Base-by-base conservation (phyloP, 2,888 invertebrate species). In the Tetragonisca angustula region DNA sequence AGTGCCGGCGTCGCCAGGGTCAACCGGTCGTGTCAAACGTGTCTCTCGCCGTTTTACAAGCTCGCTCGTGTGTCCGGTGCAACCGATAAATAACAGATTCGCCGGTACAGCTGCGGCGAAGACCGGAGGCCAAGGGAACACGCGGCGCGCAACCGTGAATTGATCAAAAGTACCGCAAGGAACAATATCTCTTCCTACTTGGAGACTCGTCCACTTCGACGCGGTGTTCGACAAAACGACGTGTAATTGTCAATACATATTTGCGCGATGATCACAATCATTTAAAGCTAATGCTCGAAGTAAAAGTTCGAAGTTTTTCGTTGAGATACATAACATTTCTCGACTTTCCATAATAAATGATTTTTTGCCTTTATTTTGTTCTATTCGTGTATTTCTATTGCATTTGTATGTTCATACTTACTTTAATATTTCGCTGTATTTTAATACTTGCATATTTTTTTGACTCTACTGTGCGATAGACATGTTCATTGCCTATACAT, bases 31-130 rank as follows among this genome's bases (percentile, higher is more conserved):
- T 76, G 86, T 85, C 83, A 75, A 65, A 76, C 72, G 83, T 56
- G 77, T 67, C 65, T 67, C 61, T 56, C 36, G 76, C 80, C 62
- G 43, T 71, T 64, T 62, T n/a, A 68, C 84, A 81, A 81, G 79
- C 79, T 74, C 84, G 73, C 36, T 54, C 24, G 76, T 59, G 76
- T 65, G 68, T 61, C 75, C 68, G 73, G 65, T 72, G 81, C 67
- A 67, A 81, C 79, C 80, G 72, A 88, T 88, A 88, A 88, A 88
- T 86, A 82, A 86, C 70, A 81, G 88, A 88, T 86, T 65, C 86
- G 76, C 69, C 64, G 43, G 80, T 81, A 81, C 73, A 59, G 69
- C 64, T 73, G 70, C 76, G 65, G 27, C 27, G 21, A 81, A 62
- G 61, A 59, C 72, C 72, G 43, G 56, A 67, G 59, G 65, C 82